phyloP scores from a whole-genome alignment of 2,113 vertebrate species.

The Leptobrachium leishanense region DNA sequence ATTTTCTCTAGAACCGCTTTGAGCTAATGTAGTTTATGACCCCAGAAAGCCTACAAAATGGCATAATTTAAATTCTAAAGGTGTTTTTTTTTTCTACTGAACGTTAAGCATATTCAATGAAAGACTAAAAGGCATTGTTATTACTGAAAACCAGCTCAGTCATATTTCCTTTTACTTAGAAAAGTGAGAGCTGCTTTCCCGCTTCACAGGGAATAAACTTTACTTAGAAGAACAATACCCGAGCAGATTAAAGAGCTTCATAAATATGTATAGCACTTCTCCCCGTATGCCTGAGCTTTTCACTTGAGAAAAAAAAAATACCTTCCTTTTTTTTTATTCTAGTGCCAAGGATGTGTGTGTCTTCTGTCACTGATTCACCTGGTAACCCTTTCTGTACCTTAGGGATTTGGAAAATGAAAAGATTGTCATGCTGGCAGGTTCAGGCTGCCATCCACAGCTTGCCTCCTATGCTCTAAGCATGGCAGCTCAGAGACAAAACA shows the following conservation, averaged over 20 bases:
- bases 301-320: conserved; percentile 30
- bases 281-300: conserved; percentile 17
- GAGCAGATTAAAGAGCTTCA: conserved; percentile 48
- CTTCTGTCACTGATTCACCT: conserved; percentile 13
- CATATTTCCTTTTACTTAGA: conserved; percentile 48
- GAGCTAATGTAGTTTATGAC: conserved; percentile 50
- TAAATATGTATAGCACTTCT: conserved; percentile 41
- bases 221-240: conserved; percentile 47
- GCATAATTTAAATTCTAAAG: conserved; percentile 48
- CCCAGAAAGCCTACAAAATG: conserved; percentile 45
- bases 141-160: conserved; percentile 47
- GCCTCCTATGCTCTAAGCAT: neutral
- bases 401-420: conserved; percentile 11
- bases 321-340: conserved; percentile 35
- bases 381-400: conserved; percentile 24
- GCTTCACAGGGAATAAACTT: conserved; percentile 48
- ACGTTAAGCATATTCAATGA: conserved; percentile 49
- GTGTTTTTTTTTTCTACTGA: conserved; percentile 20
- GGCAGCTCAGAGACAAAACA: neutral
- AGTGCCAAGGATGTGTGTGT: conserved; percentile 18
- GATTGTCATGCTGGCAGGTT: conserved; percentile 12
- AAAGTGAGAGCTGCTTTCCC: conserved; percentile 44
- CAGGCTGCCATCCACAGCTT: neutral
- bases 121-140: conserved; percentile 48
- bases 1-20: conserved; percentile 31